Conservation (phyloP, 2,888 invertebrate genomes). For the Tridacna crocea region DNA sequence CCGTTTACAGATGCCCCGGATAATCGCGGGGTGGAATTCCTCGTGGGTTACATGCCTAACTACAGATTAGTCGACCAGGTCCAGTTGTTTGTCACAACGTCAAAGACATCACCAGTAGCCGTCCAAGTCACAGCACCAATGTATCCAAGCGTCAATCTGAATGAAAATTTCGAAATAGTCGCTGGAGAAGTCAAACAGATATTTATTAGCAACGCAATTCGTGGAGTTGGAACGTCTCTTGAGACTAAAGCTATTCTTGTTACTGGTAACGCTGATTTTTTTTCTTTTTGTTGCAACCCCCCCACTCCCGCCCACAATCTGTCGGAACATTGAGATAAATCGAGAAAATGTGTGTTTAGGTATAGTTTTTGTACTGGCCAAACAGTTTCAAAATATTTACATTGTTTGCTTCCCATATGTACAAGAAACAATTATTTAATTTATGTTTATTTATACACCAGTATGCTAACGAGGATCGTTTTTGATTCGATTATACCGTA, state of each 20-base stretch:
- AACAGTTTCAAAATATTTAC: too few species aligned
- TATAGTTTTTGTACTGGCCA: too few species aligned
- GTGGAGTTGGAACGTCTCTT: constrained; percentile 52
- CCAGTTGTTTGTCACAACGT: constrained; percentile 67
- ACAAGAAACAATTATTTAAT: too few species aligned
- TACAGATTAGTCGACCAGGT: constrained; percentile 26
- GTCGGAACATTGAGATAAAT: too few species aligned
- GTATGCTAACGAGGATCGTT: too few species aligned
- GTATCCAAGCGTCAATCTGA: constrained; percentile 33
- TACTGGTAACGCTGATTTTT: constrained; percentile 29
- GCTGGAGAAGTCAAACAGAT: constrained; percentile 62
- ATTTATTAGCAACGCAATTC: constrained; percentile 41
- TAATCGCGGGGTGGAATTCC: constrained; percentile 62
- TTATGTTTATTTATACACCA: too few species aligned
- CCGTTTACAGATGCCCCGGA: constrained; percentile 40
- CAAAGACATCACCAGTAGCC: constrained; percentile 50
- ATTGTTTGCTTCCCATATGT: too few species aligned
- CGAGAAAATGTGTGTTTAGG: too few species aligned
- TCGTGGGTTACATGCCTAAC: constrained; percentile 64
- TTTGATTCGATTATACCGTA: too few species aligned
- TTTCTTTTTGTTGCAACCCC: too few species aligned
- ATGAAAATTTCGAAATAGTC: constrained; percentile 52
- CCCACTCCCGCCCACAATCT: too few species aligned
- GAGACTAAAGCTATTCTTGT: constrained; percentile 59
- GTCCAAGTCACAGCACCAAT: constrained; percentile 59